phyloP scores from a whole-genome alignment of 2,797 vertebrate species.

The Neostethus bicornis region DNA sequence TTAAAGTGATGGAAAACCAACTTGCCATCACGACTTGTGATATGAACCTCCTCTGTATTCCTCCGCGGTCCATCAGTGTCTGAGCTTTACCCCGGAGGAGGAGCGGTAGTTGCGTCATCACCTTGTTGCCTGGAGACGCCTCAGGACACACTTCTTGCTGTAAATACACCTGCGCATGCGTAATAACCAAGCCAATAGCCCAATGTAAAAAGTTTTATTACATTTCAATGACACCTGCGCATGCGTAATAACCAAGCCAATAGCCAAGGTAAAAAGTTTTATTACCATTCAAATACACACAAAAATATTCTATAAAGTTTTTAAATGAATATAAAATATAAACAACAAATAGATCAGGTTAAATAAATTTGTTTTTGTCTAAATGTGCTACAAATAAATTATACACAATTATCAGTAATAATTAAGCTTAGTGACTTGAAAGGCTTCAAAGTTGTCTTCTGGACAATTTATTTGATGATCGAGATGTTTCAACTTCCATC shows the following conservation, averaged over 20 bases:
- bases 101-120: constrained; percentile 71
- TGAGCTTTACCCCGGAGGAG: constrained; percentile 60
- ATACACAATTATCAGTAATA: no score
- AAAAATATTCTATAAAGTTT: neutral
- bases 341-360: neutral
- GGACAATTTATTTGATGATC: no score
- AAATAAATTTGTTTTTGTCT: no score
- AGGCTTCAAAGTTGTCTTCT: no score
- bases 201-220: constrained; percentile 24
- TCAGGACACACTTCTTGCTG: constrained; percentile 51
- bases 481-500: no score
- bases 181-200: constrained; percentile 5
- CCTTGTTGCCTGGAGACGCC: constrained; percentile 76
- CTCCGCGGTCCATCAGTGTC: constrained; percentile 56
- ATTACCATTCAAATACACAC: constrained; percentile 16
- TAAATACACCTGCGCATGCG: constrained; percentile 37
- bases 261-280: constrained; percentile 7
- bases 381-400: no score
- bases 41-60: neutral
- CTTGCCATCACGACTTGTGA: neutral
- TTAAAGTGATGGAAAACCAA: constrained; percentile 5
- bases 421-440: no score
- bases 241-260: constrained; percentile 5
- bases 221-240: neutral
- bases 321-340: no score